phyloP scores from a whole-genome alignment of 1,140 invertebrate genomes.

The Danaus melanippus region DNA sequence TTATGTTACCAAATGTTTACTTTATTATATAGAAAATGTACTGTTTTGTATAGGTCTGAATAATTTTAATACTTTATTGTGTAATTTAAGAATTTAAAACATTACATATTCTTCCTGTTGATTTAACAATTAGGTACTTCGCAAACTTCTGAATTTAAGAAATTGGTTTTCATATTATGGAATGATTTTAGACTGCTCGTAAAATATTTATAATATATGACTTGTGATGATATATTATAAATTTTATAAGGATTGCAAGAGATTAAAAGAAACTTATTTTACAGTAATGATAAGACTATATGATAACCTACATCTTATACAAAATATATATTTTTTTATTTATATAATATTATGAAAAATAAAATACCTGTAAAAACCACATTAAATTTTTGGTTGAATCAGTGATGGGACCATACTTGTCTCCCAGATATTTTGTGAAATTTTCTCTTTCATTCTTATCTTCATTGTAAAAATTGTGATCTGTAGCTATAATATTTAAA shows the following conservation, averaged over 20 bases:
- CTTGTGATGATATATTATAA: background rate
- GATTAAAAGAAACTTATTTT: background rate
- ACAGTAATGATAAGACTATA: background rate
- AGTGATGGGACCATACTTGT: conserved; percentile 67
- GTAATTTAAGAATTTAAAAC: no score
- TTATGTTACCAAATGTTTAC: no score
- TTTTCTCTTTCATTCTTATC: conserved; percentile 42
- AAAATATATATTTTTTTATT: conserved; percentile 9
- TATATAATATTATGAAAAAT: conserved; percentile 7
- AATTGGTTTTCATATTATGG: no score
- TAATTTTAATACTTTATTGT: no score
- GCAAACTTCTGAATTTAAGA: no score
- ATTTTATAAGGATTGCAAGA: conserved; percentile 1
- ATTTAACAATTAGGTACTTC: no score
- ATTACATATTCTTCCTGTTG: no score
- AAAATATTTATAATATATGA: no score
- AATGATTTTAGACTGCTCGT: no score
- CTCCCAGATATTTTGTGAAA: conserved; percentile 41
- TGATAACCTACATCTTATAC: conserved; percentile 2
- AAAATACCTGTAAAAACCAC: conserved; percentile 83
- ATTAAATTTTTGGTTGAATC: conserved; percentile 75
- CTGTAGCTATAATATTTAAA: conserved; percentile 57
- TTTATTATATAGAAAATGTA: no score
- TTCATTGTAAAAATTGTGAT: conserved; percentile 53
- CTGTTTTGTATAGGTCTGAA: no score